phyloP scores from a whole-genome alignment of 2,797 vertebrate species.

The Sebastiscus albofasciatus region DNA sequence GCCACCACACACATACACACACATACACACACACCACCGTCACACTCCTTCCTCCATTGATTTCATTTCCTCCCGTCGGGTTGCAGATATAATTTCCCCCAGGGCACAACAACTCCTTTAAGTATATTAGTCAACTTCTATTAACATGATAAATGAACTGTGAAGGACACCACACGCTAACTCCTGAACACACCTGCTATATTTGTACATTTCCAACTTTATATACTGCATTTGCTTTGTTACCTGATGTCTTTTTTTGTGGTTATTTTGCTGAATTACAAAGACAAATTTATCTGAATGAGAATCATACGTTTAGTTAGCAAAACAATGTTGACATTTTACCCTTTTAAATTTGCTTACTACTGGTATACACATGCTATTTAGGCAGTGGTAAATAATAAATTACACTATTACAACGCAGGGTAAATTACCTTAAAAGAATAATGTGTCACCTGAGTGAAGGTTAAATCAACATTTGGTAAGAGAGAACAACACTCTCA shows the following conservation, averaged over 20 bases:
- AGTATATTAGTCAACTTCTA: conserved; percentile 7
- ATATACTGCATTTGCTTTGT: background rate
- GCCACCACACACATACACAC: background rate
- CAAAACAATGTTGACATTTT: conserved; percentile 30
- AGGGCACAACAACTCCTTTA: background rate
- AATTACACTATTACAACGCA: background rate
- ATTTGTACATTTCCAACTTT: background rate
- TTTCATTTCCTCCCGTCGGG: conserved; percentile 14
- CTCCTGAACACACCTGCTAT: background rate
- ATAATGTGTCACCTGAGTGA: conserved; percentile 16
- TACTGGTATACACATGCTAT: background rate
- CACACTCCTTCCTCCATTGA: conserved; percentile 1
- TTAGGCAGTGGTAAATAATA: background rate
- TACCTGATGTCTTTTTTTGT: background rate
- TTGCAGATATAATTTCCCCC: conserved; percentile 2
- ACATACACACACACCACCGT: background rate
- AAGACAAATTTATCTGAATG: conserved; percentile 1
- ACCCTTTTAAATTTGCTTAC: conserved; percentile 31
- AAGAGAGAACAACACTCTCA: background rate
- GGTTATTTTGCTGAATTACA: background rate
- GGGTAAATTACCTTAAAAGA: conserved; percentile 17
- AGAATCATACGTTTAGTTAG: background rate
- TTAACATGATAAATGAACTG: conserved; percentile 17
- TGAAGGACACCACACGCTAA: background rate
- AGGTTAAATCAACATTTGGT: conserved; percentile 25